These are phyloP conservation scores for Cyphomyrmex costatus DNA, from an alignment of 1,140 invertebrate genomes.

Conservation along the genomic window DNA sequence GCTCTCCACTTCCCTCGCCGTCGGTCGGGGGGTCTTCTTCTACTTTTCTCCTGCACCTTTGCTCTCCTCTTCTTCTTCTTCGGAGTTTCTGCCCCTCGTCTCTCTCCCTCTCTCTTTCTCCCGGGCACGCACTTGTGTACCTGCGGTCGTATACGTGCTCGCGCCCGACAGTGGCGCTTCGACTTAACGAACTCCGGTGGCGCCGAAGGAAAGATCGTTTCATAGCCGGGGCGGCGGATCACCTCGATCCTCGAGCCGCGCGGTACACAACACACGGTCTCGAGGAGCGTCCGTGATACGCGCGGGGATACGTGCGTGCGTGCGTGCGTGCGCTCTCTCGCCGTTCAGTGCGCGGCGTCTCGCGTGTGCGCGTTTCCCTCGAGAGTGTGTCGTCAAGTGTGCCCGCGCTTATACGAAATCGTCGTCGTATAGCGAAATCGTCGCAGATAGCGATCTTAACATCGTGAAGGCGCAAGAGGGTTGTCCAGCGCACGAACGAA, in stretches of 20 bases:
- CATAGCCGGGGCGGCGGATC: constrained; percentile 32
- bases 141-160: constrained; percentile 74
- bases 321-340: constrained; percentile 11
- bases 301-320: constrained; percentile 29
- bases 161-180: constrained; percentile 76
- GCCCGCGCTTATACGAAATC: not conserved
- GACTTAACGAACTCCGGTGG: constrained; percentile 57
- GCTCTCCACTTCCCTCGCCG: not conserved
- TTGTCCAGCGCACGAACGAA: not conserved
- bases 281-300: constrained; percentile 31
- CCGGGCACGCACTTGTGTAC: constrained; percentile 73
- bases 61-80: constrained; percentile 48
- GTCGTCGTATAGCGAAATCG: not conserved
- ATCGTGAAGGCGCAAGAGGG: not conserved
- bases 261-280: constrained; percentile 53
- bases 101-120: constrained; percentile 62
- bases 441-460: not conserved
- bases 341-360: constrained; percentile 1
- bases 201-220: constrained; percentile 55
- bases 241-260: constrained; percentile 54
- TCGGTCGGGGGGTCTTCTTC: constrained; percentile 42
- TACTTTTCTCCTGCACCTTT: constrained; percentile 37
- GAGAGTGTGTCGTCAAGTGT: constrained; percentile 2
- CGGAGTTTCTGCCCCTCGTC: constrained; percentile 26
- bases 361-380: not conserved